Conservation (phyloP, 1,140 invertebrate genomes). For the Oedothorax gibbosus region DNA sequence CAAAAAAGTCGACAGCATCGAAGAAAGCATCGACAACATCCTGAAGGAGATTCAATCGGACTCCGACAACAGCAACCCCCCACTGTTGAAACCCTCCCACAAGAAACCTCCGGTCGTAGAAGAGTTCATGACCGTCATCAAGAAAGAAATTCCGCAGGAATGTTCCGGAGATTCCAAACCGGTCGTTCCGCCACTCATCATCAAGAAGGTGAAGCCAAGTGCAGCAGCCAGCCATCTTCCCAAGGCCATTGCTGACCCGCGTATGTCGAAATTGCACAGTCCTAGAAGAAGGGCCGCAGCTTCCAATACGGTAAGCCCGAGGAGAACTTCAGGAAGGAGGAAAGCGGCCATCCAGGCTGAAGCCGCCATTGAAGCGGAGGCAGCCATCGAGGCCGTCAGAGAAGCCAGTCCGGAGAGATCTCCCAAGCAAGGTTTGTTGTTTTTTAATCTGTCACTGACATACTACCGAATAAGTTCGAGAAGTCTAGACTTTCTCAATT, state of each 20-base stretch:
- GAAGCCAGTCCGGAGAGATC: too few relatives aligned
- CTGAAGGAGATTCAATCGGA: background rate
- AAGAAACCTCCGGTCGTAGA: conserved; percentile 16
- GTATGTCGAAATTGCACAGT: conserved; percentile 52
- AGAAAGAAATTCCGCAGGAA: conserved; percentile 3
- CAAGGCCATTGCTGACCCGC: conserved; percentile 52
- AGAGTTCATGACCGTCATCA: conserved; percentile 33
- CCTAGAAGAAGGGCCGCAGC: background rate
- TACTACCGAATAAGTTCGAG: too few relatives aligned
- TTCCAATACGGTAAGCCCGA: conserved; percentile 6
- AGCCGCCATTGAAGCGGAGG: background rate
- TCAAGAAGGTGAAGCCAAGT: conserved; percentile 51
- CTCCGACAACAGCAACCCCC: background rate
- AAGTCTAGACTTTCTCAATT: too few relatives aligned
- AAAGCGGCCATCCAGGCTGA: background rate
- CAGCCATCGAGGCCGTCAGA: too few relatives aligned
- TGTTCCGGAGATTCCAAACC: background rate
- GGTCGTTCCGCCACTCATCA: conserved; percentile 35
- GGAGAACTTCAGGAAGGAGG: background rate
- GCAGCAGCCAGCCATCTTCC: conserved; percentile 52
- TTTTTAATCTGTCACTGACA: too few relatives aligned
- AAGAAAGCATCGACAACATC: background rate
- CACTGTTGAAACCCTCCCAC: conserved; percentile 1
- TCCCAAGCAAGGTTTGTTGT: too few relatives aligned
- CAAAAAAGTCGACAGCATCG: background rate